Evolutionary conservation across 2,797 vertebrate species (phyloP), one percentile per base, ranked within the genome.

Genomic region (Menidia menidia): DNA sequence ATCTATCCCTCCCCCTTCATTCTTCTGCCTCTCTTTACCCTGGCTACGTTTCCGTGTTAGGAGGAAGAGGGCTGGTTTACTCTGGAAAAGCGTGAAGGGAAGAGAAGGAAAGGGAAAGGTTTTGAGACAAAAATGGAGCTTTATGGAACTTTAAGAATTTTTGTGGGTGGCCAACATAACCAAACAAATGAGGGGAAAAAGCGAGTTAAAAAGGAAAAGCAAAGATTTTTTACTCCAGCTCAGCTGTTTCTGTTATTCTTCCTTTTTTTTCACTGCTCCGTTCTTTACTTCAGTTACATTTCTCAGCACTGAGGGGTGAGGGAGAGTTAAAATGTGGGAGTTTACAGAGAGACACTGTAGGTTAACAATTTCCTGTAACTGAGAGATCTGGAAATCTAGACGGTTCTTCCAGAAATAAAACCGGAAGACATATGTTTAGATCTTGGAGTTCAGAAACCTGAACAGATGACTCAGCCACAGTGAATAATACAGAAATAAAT

Each of bases 1-100:
- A 77, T 89, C 84, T 75, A 77, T 88, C 84, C 87, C 91, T 89
- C 88, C 91, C 75, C 80, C 78, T 64, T 87, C 87, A 80, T 83
- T 88, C 80, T 86, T 84, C 68, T 55, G 73, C 64, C 59, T 81
- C 60, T 75, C 71, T 74, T 58, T 61, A 31, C 18, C 41, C 68
- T 73, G 76, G 79, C 86, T 60, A 55, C 52, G 42, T 88, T 92
- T 92, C 87, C 84, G 43, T 59, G 60, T 71, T 32, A 82, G 75
- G 60, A 82, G 83, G 88, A 91, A 90, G 81, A 86, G 57, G 25
- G 61, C 55, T 56, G 44, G 58, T 52, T 16, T 53, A 13, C 60
- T 77, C 41, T 77, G 62, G 72, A 80, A 82, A 83, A 82, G 45
- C 59, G 54, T 53, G 68, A 81, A 66, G 43, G 80, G 58, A 81